Percentiles rank a stretch among this genome's conserved stretches.
Conservation (phyloP, 2,113 vertebrate species). For the Notarius quadriscutis region DNA sequence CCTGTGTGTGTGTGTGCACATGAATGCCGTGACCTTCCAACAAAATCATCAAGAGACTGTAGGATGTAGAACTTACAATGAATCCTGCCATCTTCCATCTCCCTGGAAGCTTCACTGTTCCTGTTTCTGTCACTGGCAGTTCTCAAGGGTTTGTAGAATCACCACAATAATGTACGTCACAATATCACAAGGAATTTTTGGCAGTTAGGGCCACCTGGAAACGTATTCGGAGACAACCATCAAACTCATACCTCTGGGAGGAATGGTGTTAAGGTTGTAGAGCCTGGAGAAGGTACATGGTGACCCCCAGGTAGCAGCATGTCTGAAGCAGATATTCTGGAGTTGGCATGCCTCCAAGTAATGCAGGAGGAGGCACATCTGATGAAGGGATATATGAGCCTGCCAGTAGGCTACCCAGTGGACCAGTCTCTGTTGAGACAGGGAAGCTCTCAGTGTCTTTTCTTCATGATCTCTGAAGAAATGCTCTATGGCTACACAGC, state of each 20-base stretch:
- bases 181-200: neutral
- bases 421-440: neutral
- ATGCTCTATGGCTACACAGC: neutral
- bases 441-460: neutral
- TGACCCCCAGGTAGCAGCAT: neutral
- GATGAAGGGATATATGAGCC: neutral
- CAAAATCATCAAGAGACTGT: neutral
- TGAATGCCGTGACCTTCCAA: neutral
- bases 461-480: neutral
- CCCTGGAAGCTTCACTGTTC: neutral
- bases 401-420: neutral
- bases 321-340: neutral
- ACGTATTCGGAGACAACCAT: neutral
- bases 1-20: neutral
- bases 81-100: neutral
- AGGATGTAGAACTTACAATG: neutral
- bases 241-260: neutral
- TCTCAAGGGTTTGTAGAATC: neutral
- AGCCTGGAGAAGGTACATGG: neutral
- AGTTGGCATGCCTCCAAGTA: neutral
- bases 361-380: neutral
- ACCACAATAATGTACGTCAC: neutral
- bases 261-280: neutral
- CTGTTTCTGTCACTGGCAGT: neutral
- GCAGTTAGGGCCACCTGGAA: neutral